Conservation (phyloP, 2,797 vertebrate species). For the Melanotaenia trifasciata region DNA sequence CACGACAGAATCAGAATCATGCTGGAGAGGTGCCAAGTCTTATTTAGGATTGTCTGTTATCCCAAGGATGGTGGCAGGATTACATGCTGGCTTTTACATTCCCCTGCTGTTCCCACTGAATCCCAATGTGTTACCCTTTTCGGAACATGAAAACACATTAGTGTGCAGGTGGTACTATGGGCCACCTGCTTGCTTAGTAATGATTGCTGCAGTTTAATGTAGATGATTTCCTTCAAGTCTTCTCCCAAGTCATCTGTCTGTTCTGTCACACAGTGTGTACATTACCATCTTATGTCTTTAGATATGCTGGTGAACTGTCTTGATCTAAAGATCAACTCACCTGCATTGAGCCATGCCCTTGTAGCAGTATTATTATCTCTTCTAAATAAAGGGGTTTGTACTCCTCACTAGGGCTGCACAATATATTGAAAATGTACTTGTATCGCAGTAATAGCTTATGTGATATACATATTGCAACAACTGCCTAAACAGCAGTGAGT, state of each 20-base stretch:
- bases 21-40: constrained; percentile 42
- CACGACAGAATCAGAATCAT: constrained; percentile 18
- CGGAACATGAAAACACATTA: constrained; percentile 14
- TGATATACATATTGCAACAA: no score
- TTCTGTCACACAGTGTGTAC: neutral
- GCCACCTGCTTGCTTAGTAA: constrained; percentile 6
- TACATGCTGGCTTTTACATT: constrained; percentile 24
- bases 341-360: neutral
- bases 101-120: constrained; percentile 7
- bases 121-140: constrained; percentile 13
- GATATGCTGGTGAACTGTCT: neutral
- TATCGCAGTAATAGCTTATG: no score
- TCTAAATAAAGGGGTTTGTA: neutral
- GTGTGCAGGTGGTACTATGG: constrained; percentile 15
- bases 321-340: neutral
- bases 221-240: neutral
- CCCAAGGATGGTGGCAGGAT: constrained; percentile 29
- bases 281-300: neutral
- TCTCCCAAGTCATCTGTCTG: neutral
- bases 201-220: constrained; percentile 9
- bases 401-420: neutral
- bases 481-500: no score
- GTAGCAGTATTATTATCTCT: neutral
- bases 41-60: constrained; percentile 42
- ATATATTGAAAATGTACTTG: no score